Evolutionary conservation across 2,888 invertebrate genomes (phyloP).

Genomic region (Lacanobia wlatinum): DNA sequence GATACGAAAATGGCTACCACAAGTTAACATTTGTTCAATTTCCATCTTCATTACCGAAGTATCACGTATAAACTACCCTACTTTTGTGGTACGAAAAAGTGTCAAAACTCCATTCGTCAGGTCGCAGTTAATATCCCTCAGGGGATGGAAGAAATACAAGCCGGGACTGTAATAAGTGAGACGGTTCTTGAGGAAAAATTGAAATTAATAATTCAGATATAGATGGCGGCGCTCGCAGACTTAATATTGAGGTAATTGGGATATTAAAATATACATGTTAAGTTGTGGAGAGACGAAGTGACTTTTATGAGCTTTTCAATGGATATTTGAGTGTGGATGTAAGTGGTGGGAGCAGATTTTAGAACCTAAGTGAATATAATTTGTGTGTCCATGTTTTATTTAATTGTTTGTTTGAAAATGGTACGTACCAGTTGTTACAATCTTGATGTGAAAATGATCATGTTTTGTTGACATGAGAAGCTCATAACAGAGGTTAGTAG

Average conservation of each 20-base stretch:
- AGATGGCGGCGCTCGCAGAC: constrained; percentile 54
- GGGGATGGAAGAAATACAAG: constrained; percentile 63
- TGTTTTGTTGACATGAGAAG: no score
- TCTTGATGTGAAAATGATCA: no score
- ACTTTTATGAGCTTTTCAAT: constrained; percentile 30
- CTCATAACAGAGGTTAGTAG: no score
- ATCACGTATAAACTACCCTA: constrained; percentile 63
- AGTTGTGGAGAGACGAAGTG: constrained; percentile 19
- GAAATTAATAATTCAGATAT: constrained; percentile 78
- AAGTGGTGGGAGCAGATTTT: neutral
- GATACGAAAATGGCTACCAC: constrained; percentile 51
- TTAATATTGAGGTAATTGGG: constrained; percentile 66
- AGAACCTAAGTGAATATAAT: neutral
- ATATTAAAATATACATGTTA: constrained; percentile 66
- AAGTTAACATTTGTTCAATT: constrained; percentile 63
- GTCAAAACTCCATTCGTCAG: constrained; percentile 70
- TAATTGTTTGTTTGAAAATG: neutral
- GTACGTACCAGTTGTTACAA: no score
- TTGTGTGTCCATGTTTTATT: neutral
- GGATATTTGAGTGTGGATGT: constrained; percentile 8
- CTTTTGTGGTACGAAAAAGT: constrained; percentile 64
- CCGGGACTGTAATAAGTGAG: constrained; percentile 68
- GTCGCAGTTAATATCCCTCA: constrained; percentile 67
- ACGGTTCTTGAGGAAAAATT: constrained; percentile 75
- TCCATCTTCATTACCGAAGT: constrained; percentile 66